Conservation (phyloP, 2,113 vertebrate species). For the Callaeas wilsoni region DNA sequence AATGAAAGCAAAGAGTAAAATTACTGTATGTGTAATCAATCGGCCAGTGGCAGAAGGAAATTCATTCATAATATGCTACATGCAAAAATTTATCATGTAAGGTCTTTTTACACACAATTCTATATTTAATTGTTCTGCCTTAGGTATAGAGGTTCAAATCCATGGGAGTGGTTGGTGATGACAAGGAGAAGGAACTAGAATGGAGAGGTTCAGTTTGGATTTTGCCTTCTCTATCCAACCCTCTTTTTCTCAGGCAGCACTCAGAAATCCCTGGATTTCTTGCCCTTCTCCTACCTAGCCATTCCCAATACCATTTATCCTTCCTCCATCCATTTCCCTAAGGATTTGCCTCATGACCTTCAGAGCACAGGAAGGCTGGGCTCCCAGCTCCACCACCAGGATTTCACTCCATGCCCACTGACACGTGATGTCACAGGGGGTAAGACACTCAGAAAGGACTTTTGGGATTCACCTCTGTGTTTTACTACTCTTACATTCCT, state of each 20-base stretch:
- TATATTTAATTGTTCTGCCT: background rate
- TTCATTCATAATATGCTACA: background rate
- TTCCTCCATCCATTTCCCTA: background rate
- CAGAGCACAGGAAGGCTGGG: background rate
- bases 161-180: background rate
- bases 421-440: background rate
- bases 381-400: background rate
- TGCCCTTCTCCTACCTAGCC: background rate
- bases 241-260: background rate
- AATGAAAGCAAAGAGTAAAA: background rate
- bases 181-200: background rate
- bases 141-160: background rate
- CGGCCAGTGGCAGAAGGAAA: background rate
- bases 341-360: background rate
- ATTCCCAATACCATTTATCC: background rate
- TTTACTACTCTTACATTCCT: background rate
- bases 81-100: background rate
- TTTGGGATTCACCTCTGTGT: background rate
- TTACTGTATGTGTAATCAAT: background rate
- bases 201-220: background rate
- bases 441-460: background rate
- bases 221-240: background rate
- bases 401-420: background rate
- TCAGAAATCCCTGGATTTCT: background rate
- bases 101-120: background rate